Evolutionary conservation across 92 coral and sea anemone genomes (phyloP).

Genomic region (Scolanthus callimorphus): DNA sequence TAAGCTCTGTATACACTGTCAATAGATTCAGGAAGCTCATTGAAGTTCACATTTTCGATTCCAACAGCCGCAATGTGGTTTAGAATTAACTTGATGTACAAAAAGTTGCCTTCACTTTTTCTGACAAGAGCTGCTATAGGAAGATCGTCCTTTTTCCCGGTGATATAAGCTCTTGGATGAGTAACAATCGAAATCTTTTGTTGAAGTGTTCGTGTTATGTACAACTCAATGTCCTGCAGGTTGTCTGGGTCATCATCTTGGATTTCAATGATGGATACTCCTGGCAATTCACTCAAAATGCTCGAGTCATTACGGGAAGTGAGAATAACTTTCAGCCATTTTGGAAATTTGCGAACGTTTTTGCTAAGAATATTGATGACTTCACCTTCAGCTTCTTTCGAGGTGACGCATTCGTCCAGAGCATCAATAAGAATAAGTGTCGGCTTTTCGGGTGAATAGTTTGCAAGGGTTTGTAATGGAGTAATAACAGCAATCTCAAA

Average conservation of each 20-base stretch:
- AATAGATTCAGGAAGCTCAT: conserved; percentile 45
- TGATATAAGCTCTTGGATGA: conserved; percentile 5
- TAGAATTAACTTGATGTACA: conserved; percentile 54
- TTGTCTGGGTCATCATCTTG: conserved; percentile 49
- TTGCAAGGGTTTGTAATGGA: conserved; percentile 43
- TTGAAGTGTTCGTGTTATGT: conserved; percentile 13
- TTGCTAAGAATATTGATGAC: conserved; percentile 45
- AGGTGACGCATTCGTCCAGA: conserved; percentile 68
- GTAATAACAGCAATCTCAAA: conserved; percentile 64
- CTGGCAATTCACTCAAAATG: conserved; percentile 11
- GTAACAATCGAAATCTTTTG: neutral
- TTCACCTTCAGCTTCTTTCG: conserved; percentile 11
- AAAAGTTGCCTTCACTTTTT: conserved; percentile 74
- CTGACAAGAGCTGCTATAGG: conserved; percentile 13
- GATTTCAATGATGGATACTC: conserved; percentile 23
- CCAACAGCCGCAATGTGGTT: conserved; percentile 10
- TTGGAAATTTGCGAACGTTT: conserved; percentile 52
- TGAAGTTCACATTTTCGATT: neutral
- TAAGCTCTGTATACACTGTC: conserved; percentile 50
- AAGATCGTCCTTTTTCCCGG: conserved; percentile 1
- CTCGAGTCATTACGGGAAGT: conserved; percentile 60
- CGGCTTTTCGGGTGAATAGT: conserved; percentile 22
- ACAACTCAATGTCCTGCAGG: conserved; percentile 55
- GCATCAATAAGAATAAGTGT: conserved; percentile 65
- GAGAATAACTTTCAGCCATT: conserved; percentile 70